These are phyloP conservation scores for Elmis aenea DNA, from an alignment of 2,888 invertebrate genomes.

Conservation along the genomic window DNA sequence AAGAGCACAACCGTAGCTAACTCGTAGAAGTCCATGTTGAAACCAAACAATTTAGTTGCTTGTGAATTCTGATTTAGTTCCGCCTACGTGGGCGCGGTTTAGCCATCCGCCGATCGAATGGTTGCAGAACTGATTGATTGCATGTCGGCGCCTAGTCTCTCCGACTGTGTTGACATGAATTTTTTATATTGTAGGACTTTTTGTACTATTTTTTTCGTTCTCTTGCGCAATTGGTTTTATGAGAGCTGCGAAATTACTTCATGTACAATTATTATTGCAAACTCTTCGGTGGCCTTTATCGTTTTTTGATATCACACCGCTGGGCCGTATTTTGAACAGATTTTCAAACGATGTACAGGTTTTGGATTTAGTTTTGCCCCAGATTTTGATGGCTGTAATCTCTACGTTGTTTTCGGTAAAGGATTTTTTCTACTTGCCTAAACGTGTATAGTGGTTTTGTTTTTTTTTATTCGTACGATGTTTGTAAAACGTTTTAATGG, in stretches of 20 bases:
- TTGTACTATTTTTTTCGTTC: slow-evolving; percentile 43
- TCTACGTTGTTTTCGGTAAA: slow-evolving; percentile 48
- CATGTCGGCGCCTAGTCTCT: too few species aligned
- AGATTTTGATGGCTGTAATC: slow-evolving; percentile 39
- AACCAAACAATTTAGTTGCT: too few species aligned
- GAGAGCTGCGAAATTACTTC: slow-evolving; percentile 45
- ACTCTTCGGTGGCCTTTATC: slow-evolving; percentile 53
- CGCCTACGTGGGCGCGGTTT: too few species aligned
- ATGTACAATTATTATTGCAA: slow-evolving; percentile 47
- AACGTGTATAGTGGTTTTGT: too few species aligned
- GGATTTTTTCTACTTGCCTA: slow-evolving; percentile 2
- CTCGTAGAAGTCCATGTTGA: too few species aligned
- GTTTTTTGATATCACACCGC: slow-evolving; percentile 60
- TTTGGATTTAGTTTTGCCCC: slow-evolving; percentile 51
- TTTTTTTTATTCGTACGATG: too few species aligned
- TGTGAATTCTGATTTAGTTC: too few species aligned
- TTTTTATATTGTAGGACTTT: slow-evolving; percentile 34
- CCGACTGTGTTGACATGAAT: too few species aligned
- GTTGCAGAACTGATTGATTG: too few species aligned
- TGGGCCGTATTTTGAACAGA: slow-evolving; percentile 59
- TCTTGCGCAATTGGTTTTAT: slow-evolving; percentile 45
- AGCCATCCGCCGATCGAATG: too few species aligned
- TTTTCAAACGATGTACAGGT: slow-evolving; percentile 55
- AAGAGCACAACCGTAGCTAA: too few species aligned
- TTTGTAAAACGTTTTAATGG: too few species aligned